Base-by-base conservation (phyloP, 1,140 invertebrate species). In the Batillaria attramentaria region DNA sequence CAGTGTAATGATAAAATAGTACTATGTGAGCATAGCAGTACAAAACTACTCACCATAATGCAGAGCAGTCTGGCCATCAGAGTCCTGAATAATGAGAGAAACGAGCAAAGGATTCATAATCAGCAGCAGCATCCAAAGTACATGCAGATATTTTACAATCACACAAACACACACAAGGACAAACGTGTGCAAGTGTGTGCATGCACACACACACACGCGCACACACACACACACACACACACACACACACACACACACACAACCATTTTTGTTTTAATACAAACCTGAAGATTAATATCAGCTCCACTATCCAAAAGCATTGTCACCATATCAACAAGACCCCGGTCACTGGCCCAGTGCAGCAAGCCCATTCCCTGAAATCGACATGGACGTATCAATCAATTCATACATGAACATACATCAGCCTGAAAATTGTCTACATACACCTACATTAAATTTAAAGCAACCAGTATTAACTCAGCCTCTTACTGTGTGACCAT, bases 291-390 rank as follows among this genome's bases (percentile, higher is more conserved):
- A 91, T 97, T 94, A 0, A 97, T 87, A 87, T 95, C 91, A 76
- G 94, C 95, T 13, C 89, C 90, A 57, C 94, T 93, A 65, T 84
- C 81, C 10, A 91, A 70, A 10, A 91, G 81, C 35, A 84, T 81
- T 39, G 86, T 70, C 2, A 89, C 87, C 72, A 95, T 93, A 1
- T 93, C 86, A 13, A 92, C 82, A 83, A 95, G 89, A 16, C 95
- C 95, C 75, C 95, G 90, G 91, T 97, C 97, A 43, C 95, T 94
- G 4, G 96, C 96, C 96, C 97, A 98, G 88, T 98, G 97, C 46
- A 98, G 92, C 1, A 96, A 92, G 13, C 93, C 93, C 91, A 98
- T 93, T 0, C 96, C 96, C 88, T 90, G 81, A n/a, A n/a, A n/a
- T n/a, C n/a, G n/a, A n/a, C n/a, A n/a, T n/a, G n/a, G n/a, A n/a